Evolutionary conservation across 2,797 vertebrate species (phyloP).

Genomic region (Garrulus glandarius): DNA sequence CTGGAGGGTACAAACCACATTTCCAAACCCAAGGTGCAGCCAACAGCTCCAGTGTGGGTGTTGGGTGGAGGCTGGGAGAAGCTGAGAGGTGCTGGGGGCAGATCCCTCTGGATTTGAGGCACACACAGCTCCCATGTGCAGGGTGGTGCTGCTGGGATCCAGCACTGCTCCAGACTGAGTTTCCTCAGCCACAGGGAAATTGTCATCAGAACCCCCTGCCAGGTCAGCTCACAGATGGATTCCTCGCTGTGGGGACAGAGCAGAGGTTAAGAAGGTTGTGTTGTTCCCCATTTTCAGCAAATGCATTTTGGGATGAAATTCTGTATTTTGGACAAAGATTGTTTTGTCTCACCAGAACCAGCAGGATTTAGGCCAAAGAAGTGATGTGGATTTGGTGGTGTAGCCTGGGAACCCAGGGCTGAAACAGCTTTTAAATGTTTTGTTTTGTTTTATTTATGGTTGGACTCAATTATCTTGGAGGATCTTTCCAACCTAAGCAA

Average conservation of each 20-base stretch:
- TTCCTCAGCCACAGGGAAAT: not conserved
- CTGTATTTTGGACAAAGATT: not conserved
- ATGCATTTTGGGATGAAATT: not conserved
- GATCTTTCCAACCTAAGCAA: not conserved
- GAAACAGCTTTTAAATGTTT: not conserved
- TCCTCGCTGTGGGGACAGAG: not conserved
- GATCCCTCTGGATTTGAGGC: not conserved
- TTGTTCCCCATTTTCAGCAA: not conserved
- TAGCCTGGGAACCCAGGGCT: not conserved
- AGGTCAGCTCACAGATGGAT: not conserved
- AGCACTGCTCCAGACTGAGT: rapidly evolving
- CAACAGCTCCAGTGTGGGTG: not conserved
- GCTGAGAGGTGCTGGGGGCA: not conserved
- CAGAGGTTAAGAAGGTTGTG: not conserved
- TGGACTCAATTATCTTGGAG: not conserved
- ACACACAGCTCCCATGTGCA: rapidly evolving
- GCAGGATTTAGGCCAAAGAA: not conserved
- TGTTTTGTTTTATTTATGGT: not conserved
- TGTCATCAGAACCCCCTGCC: not conserved
- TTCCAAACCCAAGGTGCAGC: not conserved
- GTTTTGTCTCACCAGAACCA: not conserved
- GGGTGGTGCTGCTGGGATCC: not conserved
- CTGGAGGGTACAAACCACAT: not conserved
- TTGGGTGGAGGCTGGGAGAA: not conserved
- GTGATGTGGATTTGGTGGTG: rapidly evolving